Evolutionary conservation across 2,113 vertebrate species (phyloP).

Genomic region (Ictalurus furcatus): DNA sequence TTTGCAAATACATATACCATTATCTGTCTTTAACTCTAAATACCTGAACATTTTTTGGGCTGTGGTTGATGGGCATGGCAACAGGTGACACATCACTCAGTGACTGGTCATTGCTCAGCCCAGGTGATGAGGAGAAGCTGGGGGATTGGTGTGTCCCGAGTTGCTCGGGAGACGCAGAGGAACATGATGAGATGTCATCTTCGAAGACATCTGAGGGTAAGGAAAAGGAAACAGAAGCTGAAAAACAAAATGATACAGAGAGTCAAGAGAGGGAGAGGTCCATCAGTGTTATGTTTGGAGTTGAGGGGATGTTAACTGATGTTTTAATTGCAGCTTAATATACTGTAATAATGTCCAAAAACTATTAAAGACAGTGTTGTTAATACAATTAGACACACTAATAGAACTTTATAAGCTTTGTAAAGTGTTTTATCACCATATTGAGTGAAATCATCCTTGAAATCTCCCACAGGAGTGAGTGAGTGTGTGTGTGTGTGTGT

Average conservation of each 20-base stretch:
- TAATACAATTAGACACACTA: background rate
- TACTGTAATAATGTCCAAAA: background rate
- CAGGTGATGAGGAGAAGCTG: conserved; percentile 64
- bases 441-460: background rate
- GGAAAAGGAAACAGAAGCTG: conserved; percentile 67
- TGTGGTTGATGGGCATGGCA: conserved; percentile 58
- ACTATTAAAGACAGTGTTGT: background rate
- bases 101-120: conserved; percentile 69
- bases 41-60: conserved; percentile 71
- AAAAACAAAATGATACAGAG: conserved; percentile 15
- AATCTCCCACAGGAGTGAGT: background rate
- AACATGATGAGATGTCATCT: conserved; percentile 76
- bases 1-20: background rate
- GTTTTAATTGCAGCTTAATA: conserved; percentile 46
- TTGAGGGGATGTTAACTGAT: conserved; percentile 56
- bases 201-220: conserved; percentile 75
- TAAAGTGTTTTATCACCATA: background rate
- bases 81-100: conserved; percentile 70
- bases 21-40: background rate
- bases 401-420: background rate
- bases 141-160: conserved; percentile 65
- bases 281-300: background rate
- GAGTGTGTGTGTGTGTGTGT: background rate
- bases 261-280: background rate
- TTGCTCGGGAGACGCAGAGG: conserved; percentile 70